These are phyloP conservation scores for Oligia strigilis DNA, from an alignment of 2,888 invertebrate genomes.

Conservation along the genomic window DNA sequence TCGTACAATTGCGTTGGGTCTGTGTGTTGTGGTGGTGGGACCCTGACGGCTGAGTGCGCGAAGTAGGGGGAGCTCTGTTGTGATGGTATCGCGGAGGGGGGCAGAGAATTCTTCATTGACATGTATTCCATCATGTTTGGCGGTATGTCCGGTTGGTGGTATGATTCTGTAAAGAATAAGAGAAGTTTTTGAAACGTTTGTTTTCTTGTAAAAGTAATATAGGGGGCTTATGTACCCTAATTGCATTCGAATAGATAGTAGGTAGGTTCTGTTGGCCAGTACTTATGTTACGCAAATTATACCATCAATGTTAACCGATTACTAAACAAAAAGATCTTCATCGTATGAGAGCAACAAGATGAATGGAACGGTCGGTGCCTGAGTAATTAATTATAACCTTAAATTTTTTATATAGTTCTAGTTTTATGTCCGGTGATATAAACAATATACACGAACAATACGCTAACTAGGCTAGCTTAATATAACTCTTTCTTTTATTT, in stretches of 20 bases:
- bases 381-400: background rate
- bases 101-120: conserved; percentile 82
- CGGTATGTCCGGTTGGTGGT: conserved; percentile 81
- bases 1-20: conserved; percentile 84
- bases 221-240: too few species aligned
- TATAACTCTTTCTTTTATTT: conserved; percentile 37
- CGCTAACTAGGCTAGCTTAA: conserved; percentile 6
- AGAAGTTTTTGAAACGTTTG: background rate
- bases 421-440: too few species aligned
- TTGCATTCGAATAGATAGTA: too few species aligned
- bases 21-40: conserved; percentile 81
- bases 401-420: too few species aligned
- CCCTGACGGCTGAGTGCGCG: conserved; percentile 84
- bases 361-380: background rate
- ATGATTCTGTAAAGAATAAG: conserved; percentile 81
- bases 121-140: conserved; percentile 87
- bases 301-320: background rate
- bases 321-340: background rate
- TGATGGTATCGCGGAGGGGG: conserved; percentile 75
- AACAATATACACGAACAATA: background rate
- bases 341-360: background rate
- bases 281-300: too few species aligned
- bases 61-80: conserved; percentile 84
- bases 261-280: too few species aligned
- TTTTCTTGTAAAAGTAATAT: too few species aligned